Conservation (phyloP, 2,888 invertebrate species). For the Drosophila neonasuta region DNA sequence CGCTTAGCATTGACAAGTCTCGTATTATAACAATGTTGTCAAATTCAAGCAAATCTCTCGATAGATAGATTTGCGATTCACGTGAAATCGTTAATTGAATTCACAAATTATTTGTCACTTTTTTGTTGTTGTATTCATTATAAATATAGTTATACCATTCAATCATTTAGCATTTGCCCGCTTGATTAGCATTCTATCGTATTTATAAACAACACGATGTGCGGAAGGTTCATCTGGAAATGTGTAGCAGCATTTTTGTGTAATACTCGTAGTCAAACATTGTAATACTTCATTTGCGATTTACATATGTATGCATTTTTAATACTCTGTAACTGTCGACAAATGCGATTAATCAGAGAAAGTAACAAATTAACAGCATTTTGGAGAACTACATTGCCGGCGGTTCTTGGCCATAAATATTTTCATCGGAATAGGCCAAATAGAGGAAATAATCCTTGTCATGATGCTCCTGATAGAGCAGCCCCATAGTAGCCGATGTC, state of each 20-base stretch:
- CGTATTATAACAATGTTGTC: constrained; percentile 19
- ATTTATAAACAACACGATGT: constrained; percentile 35
- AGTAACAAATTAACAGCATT: background rate
- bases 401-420: constrained; percentile 90
- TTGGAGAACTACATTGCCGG: background rate
- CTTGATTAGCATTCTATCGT: constrained; percentile 46
- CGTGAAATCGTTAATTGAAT: constrained; percentile 51
- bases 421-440: constrained; percentile 99
- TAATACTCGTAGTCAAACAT: background rate
- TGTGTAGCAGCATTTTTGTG: background rate
- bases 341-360: background rate
- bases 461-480: constrained; percentile 98
- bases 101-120: constrained; percentile 41
- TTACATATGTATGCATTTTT: background rate
- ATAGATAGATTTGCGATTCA: constrained; percentile 25
- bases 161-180: constrained; percentile 42
- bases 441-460: constrained; percentile 99
- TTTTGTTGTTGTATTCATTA: constrained; percentile 15
- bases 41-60: constrained; percentile 11
- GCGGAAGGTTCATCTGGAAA: background rate
- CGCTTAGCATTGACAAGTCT: constrained; percentile 2
- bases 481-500: constrained; percentile 97
- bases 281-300: constrained; percentile 2
- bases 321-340: background rate
- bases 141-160: constrained; percentile 18